These are phyloP conservation scores for Catharus bicknelli DNA, from an alignment of 2,113 vertebrate species.

Conservation along the genomic window DNA sequence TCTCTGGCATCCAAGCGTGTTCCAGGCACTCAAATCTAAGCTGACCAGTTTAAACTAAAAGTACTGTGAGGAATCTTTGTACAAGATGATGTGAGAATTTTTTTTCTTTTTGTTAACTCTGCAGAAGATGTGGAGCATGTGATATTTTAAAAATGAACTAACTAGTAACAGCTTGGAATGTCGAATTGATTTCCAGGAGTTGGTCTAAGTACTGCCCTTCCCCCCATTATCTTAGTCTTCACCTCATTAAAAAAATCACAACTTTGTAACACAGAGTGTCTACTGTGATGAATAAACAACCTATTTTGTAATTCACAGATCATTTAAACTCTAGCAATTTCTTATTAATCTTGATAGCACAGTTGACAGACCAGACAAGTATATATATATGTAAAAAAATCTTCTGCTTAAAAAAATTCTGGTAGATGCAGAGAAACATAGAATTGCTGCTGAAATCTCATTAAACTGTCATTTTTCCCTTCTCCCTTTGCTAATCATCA, in stretches of 20 bases:
- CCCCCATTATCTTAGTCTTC: neutral
- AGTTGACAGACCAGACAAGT: slow-evolving; percentile 33
- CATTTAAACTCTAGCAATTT: slow-evolving; percentile 41
- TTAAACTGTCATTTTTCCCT: neutral
- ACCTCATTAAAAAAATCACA: slow-evolving; percentile 59
- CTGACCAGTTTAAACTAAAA: neutral
- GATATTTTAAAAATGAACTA: neutral
- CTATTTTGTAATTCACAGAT: slow-evolving; percentile 59
- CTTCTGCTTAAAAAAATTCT: neutral
- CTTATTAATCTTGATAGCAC: slow-evolving; percentile 26
- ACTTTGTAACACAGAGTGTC: slow-evolving; percentile 38
- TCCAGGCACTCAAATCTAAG: neutral
- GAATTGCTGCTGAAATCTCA: neutral
- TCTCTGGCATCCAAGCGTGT: neutral
- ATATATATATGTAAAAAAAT: neutral
- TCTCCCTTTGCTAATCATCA: neutral
- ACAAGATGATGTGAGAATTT: neutral
- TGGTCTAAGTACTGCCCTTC: neutral
- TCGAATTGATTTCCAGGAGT: neutral
- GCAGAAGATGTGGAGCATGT: neutral
- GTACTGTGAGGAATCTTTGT: neutral
- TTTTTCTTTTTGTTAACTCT: neutral
- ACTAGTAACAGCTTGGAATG: neutral
- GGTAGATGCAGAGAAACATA: neutral
- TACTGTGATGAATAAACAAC: slow-evolving; percentile 48